A percentile compares a stretch with the other conserved stretches of the same genome.
Evolutionary conservation across 2,113 vertebrate genomes (phyloP).

Genomic region (Excalfactoria chinensis): DNA sequence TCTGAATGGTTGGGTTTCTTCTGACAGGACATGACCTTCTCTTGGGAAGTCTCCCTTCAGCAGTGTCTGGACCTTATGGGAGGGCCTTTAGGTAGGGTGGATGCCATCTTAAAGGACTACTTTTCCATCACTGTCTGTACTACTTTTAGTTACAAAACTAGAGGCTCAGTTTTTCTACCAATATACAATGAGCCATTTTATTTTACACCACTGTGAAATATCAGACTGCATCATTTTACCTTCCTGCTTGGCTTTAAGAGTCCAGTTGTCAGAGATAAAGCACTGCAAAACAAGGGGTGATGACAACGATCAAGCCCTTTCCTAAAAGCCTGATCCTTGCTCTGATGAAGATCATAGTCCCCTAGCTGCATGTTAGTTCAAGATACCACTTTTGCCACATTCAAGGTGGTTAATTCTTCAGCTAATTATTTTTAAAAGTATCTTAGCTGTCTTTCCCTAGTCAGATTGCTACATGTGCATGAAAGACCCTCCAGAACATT

Average conservation of each 20-base stretch:
- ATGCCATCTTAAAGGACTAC: not conserved
- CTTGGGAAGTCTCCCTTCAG: not conserved
- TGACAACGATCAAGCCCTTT: not conserved
- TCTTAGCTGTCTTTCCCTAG: slow-evolving; percentile 4
- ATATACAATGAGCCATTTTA: not conserved
- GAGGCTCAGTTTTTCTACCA: not conserved
- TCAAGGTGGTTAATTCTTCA: not conserved
- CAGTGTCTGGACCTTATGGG: not conserved
- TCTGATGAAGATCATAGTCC: not conserved
- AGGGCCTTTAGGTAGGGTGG: not conserved
- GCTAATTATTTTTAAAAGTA: not conserved
- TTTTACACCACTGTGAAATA: not conserved
- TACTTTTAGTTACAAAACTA: not conserved
- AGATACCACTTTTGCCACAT: not conserved
- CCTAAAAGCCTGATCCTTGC: not conserved
- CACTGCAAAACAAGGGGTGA: not conserved
- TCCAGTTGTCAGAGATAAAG: not conserved
- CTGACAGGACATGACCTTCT: not conserved
- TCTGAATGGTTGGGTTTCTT: not conserved
- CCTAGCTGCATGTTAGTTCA: not conserved
- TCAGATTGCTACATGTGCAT: not conserved
- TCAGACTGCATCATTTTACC: not conserved
- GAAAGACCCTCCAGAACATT: not conserved
- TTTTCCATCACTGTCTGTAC: not conserved
- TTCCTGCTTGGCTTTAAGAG: not conserved